Percentiles rank a stretch among this genome's conserved stretches.
These are phyloP conservation scores for Drosophila bunnanda DNA, from an alignment of 2,888 invertebrate genomes.

Conservation along the genomic window DNA sequence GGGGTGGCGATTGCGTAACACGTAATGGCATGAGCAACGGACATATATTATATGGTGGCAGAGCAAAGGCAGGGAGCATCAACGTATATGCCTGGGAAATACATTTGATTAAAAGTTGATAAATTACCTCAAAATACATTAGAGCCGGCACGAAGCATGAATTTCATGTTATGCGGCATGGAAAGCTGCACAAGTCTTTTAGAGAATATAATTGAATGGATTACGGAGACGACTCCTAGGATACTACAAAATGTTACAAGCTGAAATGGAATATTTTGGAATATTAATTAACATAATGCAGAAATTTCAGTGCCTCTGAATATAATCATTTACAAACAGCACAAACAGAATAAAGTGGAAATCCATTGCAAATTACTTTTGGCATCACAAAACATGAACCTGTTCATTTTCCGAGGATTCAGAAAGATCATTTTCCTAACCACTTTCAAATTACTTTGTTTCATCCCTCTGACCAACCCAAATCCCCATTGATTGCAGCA, in stretches of 20 bases:
- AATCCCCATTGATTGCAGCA: constrained; percentile 37
- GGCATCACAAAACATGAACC: background rate
- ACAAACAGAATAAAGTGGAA: constrained; percentile 1
- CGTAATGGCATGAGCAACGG: constrained; percentile 47
- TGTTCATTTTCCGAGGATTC: constrained; percentile 32
- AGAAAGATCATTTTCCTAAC: constrained; percentile 32
- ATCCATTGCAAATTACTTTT: background rate
- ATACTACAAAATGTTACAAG: background rate
- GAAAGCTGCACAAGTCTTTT: background rate
- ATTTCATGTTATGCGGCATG: background rate
- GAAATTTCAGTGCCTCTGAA: background rate
- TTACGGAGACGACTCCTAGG: background rate
- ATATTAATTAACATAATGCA: background rate
- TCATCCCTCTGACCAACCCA: constrained; percentile 9
- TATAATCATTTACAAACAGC: background rate
- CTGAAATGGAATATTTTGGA: background rate
- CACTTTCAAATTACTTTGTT: constrained; percentile 42
- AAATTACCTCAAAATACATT: constrained; percentile 40
- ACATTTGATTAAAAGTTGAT: constrained; percentile 41
- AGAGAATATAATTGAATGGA: constrained; percentile 1
- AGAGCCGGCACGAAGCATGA: constrained; percentile 14
- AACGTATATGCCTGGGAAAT: constrained; percentile 29
- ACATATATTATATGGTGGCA: constrained; percentile 40
- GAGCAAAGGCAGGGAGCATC: constrained; percentile 20
- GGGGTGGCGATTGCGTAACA: constrained; percentile 52